A percentile compares a stretch with the other conserved stretches of the same genome.
Evolutionary conservation across 2,888 invertebrate genomes (phyloP).

Genomic region (Tortricodes alternella): DNA sequence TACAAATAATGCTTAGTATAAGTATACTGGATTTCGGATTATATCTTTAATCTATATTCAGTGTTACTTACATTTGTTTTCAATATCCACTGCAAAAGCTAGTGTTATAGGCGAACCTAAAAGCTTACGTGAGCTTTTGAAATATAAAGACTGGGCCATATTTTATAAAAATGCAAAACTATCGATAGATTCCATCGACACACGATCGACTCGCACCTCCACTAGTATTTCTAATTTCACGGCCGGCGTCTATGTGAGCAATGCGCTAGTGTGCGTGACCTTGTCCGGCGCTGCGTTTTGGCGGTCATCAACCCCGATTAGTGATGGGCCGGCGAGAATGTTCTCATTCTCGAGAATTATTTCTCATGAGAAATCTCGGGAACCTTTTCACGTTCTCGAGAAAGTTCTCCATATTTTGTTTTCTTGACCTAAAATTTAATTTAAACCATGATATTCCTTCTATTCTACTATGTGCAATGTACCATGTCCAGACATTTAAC

Average conservation of each 20-base stretch:
- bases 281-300: constrained; percentile 75
- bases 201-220: constrained; percentile 42
- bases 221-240: constrained; percentile 79
- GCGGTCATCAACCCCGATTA: constrained; percentile 75
- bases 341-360: too few relatives aligned
- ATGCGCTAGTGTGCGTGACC: constrained; percentile 73
- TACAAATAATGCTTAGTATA: constrained; percentile 26
- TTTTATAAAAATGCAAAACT: not conserved
- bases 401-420: too few relatives aligned
- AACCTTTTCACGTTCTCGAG: too few relatives aligned
- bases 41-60: constrained; percentile 35
- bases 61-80: constrained; percentile 22
- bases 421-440: too few relatives aligned
- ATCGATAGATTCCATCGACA: constrained; percentile 41
- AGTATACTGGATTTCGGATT: constrained; percentile 18
- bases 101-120: too few relatives aligned
- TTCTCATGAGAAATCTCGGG: too few relatives aligned
- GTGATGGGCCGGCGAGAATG: too few relatives aligned
- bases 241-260: constrained; percentile 65
- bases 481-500: too few relatives aligned
- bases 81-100: too few relatives aligned
- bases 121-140: too few relatives aligned
- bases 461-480: too few relatives aligned
- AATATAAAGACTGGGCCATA: not conserved
- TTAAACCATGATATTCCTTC: too few relatives aligned